Evolutionary conservation across 2,113 vertebrate species (phyloP).

Genomic region (Heliornis fulica): DNA sequence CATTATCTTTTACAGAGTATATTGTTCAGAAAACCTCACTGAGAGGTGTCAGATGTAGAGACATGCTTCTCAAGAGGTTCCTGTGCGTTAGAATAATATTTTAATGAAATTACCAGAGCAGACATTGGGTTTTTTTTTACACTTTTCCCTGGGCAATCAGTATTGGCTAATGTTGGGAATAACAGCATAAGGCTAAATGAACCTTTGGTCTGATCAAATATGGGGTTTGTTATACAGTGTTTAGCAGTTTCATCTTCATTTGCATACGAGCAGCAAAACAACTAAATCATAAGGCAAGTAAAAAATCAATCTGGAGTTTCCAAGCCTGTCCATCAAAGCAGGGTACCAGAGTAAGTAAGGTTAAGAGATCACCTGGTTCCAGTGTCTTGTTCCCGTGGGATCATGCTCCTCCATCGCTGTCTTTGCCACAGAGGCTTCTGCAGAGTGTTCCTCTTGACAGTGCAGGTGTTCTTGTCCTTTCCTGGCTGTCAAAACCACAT

Average conservation of each 20-base stretch:
- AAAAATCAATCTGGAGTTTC: not conserved
- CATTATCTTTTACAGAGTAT: not conserved
- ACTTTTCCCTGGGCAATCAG: not conserved
- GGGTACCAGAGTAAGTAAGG: not conserved
- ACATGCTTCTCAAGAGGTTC: not conserved
- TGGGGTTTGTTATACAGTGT: not conserved
- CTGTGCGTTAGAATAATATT: not conserved
- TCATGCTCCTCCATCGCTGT: too few species aligned
- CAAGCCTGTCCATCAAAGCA: not conserved
- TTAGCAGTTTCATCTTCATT: not conserved
- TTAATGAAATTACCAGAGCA: not conserved
- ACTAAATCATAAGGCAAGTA: not conserved
- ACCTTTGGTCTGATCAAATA: not conserved
- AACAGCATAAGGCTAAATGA: not conserved
- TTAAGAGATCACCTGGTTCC: not conserved
- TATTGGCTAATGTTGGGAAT: not conserved
- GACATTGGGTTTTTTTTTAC: not conserved
- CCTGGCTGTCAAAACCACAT: not conserved
- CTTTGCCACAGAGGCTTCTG: too few species aligned
- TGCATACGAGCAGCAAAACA: not conserved
- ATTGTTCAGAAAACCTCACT: not conserved
- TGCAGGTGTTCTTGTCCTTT: not conserved
- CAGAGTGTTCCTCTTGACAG: not conserved
- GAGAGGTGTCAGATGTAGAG: not conserved
- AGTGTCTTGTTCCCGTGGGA: not conserved